phyloP scores from a whole-genome alignment of 1,140 invertebrate species.

The Drosophila littoralis region DNA sequence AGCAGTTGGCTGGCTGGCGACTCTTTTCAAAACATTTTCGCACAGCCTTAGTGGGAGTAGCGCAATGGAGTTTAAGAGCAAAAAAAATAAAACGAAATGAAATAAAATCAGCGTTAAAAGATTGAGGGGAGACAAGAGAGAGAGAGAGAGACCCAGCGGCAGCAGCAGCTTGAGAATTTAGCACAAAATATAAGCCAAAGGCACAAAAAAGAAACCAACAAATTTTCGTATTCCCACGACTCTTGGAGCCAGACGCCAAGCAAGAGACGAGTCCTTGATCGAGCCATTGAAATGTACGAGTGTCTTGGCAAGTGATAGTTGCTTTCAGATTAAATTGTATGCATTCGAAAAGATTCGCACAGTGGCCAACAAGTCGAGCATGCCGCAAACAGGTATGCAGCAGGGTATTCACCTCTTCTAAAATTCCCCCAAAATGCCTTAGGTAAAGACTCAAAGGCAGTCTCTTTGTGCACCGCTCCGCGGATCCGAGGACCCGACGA shows the following conservation, averaged over 20 bases:
- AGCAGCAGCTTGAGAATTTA: slow-evolving; percentile 61
- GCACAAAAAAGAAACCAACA: slow-evolving; percentile 21
- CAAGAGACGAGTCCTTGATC: slow-evolving; percentile 50
- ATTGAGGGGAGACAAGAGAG: slow-evolving; percentile 71
- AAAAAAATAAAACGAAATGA: slow-evolving; percentile 29
- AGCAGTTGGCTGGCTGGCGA: slow-evolving; percentile 22
- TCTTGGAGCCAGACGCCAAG: slow-evolving; percentile 56
- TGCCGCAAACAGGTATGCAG: slow-evolving; percentile 42
- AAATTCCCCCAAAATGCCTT: slow-evolving; percentile 17
- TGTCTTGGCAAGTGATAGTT: slow-evolving; percentile 23
- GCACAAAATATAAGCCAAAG: slow-evolving; percentile 19
- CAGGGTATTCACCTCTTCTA: slow-evolving; percentile 56
- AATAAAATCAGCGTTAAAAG: slow-evolving; percentile 35
- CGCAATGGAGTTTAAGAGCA: slow-evolving; percentile 1
- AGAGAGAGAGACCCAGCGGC: slow-evolving; percentile 30
- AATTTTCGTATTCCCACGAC: slow-evolving; percentile 58
- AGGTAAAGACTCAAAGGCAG: slow-evolving; percentile 57
- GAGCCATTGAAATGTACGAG: slow-evolving; percentile 38
- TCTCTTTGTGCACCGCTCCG: slow-evolving; percentile 38
- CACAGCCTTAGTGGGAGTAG: slow-evolving; percentile 47
- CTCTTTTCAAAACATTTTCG: slow-evolving; percentile 20
- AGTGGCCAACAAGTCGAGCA: slow-evolving; percentile 49
- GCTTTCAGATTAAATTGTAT: slow-evolving; percentile 29
- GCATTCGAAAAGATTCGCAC: slow-evolving; percentile 13
- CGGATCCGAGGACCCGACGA: background rate